Evolutionary conservation across 2,888 invertebrate genomes (phyloP).

Genomic region (Drosophila ochracea): DNA sequence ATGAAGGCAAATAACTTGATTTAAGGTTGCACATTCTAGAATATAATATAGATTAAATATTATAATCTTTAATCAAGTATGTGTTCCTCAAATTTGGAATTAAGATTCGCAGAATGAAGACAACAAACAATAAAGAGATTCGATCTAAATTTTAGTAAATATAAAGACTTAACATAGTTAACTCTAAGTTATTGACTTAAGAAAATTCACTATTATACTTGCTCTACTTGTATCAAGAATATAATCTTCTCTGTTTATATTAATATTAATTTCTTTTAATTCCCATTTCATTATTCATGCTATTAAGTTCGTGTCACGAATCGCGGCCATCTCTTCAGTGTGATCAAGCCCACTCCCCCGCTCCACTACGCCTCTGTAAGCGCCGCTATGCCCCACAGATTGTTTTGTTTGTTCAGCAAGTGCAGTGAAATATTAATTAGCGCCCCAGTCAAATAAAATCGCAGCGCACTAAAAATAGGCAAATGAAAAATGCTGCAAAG

Average conservation of each 20-base stretch:
- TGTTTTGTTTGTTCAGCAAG: conserved; percentile 63
- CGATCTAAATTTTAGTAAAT: neutral
- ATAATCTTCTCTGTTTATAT: neutral
- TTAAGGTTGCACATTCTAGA: neutral
- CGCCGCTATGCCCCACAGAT: conserved; percentile 1
- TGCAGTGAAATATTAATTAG: conserved; percentile 71
- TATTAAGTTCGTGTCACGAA: conserved; percentile 16
- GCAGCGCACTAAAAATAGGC: conserved; percentile 46
- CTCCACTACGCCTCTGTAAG: neutral
- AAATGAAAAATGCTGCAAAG: conserved; percentile 6
- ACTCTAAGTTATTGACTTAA: neutral
- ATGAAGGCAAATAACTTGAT: neutral
- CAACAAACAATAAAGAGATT: neutral
- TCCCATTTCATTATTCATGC: neutral
- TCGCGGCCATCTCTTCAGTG: neutral
- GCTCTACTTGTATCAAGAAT: neutral
- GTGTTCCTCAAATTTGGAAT: neutral
- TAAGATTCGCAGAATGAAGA: neutral
- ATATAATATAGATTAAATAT: neutral
- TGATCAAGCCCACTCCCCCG: neutral
- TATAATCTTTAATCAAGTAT: neutral
- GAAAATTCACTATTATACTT: neutral
- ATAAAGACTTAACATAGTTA: neutral
- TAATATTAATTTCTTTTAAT: neutral
- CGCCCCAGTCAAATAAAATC: conserved; percentile 60